Percentiles rank a stretch among this genome's conserved stretches.
phyloP scores from a whole-genome alignment of 2,888 invertebrate species.

The Rotaria sp. region DNA sequence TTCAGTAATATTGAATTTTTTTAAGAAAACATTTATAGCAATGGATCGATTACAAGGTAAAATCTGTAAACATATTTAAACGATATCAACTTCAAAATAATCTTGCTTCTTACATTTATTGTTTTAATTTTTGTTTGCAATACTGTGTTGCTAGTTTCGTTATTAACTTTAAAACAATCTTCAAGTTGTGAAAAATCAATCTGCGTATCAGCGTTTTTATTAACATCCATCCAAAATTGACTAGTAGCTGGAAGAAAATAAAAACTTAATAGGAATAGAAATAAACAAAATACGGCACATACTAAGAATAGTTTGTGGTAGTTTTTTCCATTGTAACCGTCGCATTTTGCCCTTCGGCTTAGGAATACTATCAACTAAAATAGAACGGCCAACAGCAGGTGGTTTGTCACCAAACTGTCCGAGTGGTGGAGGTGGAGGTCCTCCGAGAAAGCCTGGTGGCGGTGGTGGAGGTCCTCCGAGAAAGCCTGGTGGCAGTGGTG shows the following conservation, averaged over 20 bases:
- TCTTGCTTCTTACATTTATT: not conserved
- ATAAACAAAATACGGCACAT: not conserved
- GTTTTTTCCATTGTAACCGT: not conserved
- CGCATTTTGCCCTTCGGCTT: not conserved
- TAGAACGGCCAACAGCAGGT: not conserved
- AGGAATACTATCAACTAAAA: not conserved
- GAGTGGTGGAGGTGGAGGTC: not conserved
- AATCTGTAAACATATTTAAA: not conserved
- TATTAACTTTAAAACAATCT: not conserved
- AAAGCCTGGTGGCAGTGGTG: not conserved
- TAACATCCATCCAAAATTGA: not conserved
- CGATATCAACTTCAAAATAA: not conserved
- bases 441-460: not conserved
- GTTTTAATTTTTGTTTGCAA: not conserved
- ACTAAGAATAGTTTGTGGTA: not conserved
- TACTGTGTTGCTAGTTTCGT: not conserved
- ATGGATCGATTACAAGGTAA: not conserved
- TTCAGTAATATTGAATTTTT: not conserved
- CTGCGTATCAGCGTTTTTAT: not conserved
- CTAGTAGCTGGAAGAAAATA: not conserved
- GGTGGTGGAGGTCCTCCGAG: not conserved
- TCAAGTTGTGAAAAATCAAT: not conserved
- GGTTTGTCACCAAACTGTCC: not conserved
- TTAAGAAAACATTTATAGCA: not conserved
- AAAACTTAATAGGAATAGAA: too few relatives aligned